phyloP scores from a whole-genome alignment of 2,888 invertebrate species.

The Magallana nippona region DNA sequence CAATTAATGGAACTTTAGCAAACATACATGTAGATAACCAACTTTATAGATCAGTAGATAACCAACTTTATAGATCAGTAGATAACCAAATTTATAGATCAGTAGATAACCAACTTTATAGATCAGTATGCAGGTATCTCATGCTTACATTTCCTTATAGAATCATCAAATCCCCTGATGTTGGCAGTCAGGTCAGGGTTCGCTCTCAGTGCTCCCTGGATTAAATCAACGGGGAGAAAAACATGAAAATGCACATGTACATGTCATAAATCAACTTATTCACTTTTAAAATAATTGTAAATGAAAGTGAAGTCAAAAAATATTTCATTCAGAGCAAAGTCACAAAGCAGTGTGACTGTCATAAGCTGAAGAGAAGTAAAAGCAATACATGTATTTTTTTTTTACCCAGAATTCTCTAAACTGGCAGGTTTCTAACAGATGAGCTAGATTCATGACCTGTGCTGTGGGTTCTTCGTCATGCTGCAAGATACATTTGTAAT shows the following conservation, averaged over 20 bases:
- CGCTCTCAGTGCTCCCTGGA: conserved; percentile 76
- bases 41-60: no score
- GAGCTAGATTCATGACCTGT: conserved; percentile 92
- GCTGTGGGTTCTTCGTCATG: conserved; percentile 90
- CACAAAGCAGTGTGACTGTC: no score
- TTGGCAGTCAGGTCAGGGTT: conserved; percentile 84
- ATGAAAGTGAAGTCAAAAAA: neutral
- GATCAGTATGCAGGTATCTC: no score
- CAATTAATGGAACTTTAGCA: no score
- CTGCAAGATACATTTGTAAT: conserved; percentile 55
- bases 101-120: no score
- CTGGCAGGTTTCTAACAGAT: conserved; percentile 94
- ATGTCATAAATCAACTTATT: no score
- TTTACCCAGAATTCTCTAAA: conserved; percentile 92
- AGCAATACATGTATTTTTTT: neutral
- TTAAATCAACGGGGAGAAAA: neutral
- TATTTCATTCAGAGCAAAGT: no score
- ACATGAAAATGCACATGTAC: no score
- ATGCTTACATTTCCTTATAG: conserved; percentile 89
- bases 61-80: no score
- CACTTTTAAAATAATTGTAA: neutral
- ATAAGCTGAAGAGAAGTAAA: no score
- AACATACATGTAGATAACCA: no score
- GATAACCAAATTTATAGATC: no score
- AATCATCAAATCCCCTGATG: conserved; percentile 95